These are phyloP conservation scores for Dipodomys spectabilis DNA, from an alignment of 2,113 vertebrate genomes.

Conservation along the genomic window DNA sequence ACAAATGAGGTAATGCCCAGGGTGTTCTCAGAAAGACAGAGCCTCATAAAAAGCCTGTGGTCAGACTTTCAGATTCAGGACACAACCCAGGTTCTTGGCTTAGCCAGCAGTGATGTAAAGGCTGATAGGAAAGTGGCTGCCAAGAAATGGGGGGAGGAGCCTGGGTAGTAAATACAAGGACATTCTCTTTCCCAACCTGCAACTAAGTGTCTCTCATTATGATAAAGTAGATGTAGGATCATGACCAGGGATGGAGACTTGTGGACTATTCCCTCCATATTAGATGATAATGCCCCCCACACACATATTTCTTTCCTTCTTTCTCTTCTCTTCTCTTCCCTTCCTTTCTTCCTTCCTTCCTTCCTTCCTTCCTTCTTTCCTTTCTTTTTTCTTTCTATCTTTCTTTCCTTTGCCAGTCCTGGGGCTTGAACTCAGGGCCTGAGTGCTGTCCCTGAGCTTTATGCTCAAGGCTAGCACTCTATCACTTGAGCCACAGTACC, in stretches of 20 bases:
- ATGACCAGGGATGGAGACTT: background rate
- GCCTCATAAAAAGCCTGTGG: conserved; percentile 34
- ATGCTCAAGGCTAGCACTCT: no score
- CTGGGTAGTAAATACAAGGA: background rate
- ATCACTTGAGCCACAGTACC: no score
- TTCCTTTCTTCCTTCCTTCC: no score
- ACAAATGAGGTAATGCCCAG: conserved; percentile 63
- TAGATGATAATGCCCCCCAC: background rate
- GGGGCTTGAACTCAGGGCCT: no score
- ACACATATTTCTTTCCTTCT: no score
- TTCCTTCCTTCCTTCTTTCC: no score
- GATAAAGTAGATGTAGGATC: background rate
- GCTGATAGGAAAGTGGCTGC: conserved; percentile 13
- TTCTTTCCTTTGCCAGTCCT: no score
- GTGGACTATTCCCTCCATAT: background rate
- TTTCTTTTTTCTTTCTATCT: no score
- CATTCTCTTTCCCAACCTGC: background rate
- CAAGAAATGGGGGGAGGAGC: background rate
- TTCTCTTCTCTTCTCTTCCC: no score
- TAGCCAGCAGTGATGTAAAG: conserved; percentile 24
- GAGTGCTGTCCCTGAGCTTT: no score
- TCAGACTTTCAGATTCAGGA: conserved; percentile 60
- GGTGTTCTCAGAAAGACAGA: conserved; percentile 65
- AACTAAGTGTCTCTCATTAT: background rate
- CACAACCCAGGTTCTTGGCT: conserved; percentile 49